phyloP scores from a whole-genome alignment of 2,797 vertebrate species.

The Denticeps clupeoides region DNA sequence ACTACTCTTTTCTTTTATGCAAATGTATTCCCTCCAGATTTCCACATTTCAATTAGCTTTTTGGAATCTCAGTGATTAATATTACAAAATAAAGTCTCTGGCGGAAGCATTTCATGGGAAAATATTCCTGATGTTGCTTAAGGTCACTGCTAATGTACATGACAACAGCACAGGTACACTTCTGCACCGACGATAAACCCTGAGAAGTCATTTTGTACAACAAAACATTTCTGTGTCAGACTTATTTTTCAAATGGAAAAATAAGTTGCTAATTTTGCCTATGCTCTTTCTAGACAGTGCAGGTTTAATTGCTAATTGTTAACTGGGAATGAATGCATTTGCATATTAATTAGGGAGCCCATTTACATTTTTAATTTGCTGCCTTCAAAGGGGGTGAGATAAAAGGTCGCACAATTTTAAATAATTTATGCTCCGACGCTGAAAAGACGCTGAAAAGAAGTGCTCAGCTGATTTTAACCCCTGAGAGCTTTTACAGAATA shows the following conservation, averaged over 20 bases:
- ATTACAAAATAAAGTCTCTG: constrained; percentile 42
- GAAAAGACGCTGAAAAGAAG: constrained; percentile 99
- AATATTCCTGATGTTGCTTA: constrained; percentile 17
- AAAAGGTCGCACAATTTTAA: constrained; percentile 99
- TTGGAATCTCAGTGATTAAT: constrained; percentile 40
- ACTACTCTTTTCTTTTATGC: constrained; percentile 1
- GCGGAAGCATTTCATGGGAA: constrained; percentile 37
- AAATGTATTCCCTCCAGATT: constrained; percentile 19
- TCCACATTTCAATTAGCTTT: constrained; percentile 46
- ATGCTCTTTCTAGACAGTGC: constrained; percentile 99
- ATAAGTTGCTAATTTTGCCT: constrained; percentile 99
- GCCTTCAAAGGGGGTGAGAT: constrained; percentile 99
- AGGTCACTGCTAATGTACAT: constrained; percentile 47
- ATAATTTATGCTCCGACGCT: constrained; percentile 99
- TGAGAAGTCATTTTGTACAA: constrained; percentile 95
- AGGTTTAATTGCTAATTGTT: constrained; percentile 99
- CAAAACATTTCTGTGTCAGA: constrained; percentile 85
- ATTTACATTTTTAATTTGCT: constrained; percentile 99
- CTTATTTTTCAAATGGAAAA: constrained; percentile 98
- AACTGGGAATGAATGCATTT: constrained; percentile 99
- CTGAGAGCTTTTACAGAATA: constrained; percentile 81
- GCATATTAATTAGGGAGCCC: constrained; percentile 99
- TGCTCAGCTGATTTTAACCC: constrained; percentile 99
- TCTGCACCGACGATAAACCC: constrained; percentile 60
- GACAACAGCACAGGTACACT: constrained; percentile 27